These are phyloP conservation scores for Porites cylindrica DNA, from an alignment of 92 coral and sea anemone species.

Conservation along the genomic window DNA sequence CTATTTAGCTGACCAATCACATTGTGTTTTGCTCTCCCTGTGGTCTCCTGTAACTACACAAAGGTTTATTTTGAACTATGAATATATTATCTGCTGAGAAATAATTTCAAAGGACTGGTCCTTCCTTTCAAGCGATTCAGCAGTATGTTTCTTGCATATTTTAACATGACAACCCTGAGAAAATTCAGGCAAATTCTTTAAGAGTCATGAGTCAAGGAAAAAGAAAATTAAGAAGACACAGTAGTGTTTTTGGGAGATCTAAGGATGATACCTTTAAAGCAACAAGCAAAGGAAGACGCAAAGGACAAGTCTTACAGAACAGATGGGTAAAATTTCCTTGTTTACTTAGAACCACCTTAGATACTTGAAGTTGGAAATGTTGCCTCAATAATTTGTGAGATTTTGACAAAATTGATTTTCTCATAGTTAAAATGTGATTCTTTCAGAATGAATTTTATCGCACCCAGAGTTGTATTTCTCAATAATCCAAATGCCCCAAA, in stretches of 20 bases:
- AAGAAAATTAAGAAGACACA: conserved; percentile 57
- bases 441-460: not conserved
- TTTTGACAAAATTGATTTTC: not conserved
- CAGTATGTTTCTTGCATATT: conserved; percentile 6
- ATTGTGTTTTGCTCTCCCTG: not conserved
- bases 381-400: not conserved
- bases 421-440: not conserved
- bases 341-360: not conserved
- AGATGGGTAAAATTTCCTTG: conserved; percentile 52
- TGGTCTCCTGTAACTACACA: conserved; percentile 17
- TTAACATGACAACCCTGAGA: conserved; percentile 7
- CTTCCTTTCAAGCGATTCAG: conserved; percentile 1
- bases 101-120: conserved; percentile 17
- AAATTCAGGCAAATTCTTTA: not conserved
- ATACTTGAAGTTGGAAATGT: not conserved
- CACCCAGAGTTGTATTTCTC: not conserved
- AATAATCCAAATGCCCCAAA: not conserved
- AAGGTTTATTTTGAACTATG: conserved; percentile 37
- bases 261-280: conserved; percentile 72
- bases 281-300: conserved; percentile 51
- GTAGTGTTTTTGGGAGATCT: conserved; percentile 54
- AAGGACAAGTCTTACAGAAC: conserved; percentile 25
- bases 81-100: conserved; percentile 15
- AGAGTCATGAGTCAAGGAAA: conserved; percentile 63
- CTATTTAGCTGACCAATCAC: conserved; percentile 40